A percentile compares a stretch with the other conserved stretches of the same genome.
Conservation (phyloP, 2,888 invertebrate species). For the Neocrepidodera transversa region DNA sequence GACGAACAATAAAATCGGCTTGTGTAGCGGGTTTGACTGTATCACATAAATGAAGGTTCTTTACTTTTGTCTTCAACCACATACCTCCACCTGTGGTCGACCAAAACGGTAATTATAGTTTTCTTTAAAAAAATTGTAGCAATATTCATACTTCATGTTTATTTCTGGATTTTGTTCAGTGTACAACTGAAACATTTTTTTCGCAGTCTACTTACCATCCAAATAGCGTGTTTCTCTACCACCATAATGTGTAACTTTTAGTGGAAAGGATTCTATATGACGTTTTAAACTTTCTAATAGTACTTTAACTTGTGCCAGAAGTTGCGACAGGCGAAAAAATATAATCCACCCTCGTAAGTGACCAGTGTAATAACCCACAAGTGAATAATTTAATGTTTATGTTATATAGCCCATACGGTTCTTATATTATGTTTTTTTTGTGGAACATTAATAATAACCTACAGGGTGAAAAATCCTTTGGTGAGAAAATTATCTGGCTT, state of each 20-base stretch:
- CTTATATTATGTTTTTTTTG: too few relatives aligned
- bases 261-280: not conserved
- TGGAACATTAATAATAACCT: too few relatives aligned
- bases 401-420: too few relatives aligned
- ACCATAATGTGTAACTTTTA: constrained; percentile 6
- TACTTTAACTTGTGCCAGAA: too few relatives aligned
- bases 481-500: too few relatives aligned
- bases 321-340: not conserved
- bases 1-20: constrained; percentile 30
- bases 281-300: not conserved
- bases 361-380: too few relatives aligned
- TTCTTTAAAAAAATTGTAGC: constrained; percentile 20
- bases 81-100: constrained; percentile 32
- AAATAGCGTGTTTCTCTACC: constrained; percentile 2
- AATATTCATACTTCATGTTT: constrained; percentile 17
- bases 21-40: constrained; percentile 26
- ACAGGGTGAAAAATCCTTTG: too few relatives aligned
- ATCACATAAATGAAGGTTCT: constrained; percentile 22
- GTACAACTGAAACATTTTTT: constrained; percentile 19
- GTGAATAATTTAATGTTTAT: too few relatives aligned
- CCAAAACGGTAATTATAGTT: constrained; percentile 23
- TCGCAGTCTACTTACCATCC: constrained; percentile 31
- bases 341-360: too few relatives aligned
- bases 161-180: constrained; percentile 2
- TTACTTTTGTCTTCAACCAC: constrained; percentile 26